A percentile compares a stretch with the other conserved stretches of the same genome.
Evolutionary conservation across 64 coral and sea anemone species (phyloP).

Genomic region (Orbicella faveolata): DNA sequence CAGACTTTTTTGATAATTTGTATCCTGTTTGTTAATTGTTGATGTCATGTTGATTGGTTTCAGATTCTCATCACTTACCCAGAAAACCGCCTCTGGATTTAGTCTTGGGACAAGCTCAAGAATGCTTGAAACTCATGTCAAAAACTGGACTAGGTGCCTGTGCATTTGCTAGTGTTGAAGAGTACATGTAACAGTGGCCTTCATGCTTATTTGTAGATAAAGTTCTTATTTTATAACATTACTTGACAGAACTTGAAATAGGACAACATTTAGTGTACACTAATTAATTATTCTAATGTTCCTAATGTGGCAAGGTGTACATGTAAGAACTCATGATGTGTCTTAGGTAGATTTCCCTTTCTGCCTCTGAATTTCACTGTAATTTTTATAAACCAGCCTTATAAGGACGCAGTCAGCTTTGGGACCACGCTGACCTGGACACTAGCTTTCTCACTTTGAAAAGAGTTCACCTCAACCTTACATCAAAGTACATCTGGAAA

Average conservation of each 20-base stretch:
- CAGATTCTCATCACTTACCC: slow-evolving; percentile 98
- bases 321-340: too few species aligned
- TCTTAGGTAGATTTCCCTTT: too few species aligned
- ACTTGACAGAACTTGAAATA: background rate
- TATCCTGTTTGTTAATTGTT: background rate
- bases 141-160: slow-evolving; percentile 92
- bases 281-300: background rate
- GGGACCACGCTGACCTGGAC: too few species aligned
- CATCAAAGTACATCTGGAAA: too few species aligned
- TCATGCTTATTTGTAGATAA: slow-evolving; percentile 2
- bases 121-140: slow-evolving; percentile 95
- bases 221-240: background rate
- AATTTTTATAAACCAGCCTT: too few species aligned
- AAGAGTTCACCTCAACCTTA: too few species aligned
- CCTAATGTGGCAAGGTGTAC: too few species aligned
- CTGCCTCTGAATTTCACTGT: too few species aligned
- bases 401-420: too few species aligned
- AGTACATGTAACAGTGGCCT: slow-evolving; percentile 40
- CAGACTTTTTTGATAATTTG: background rate
- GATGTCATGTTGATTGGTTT: slow-evolving; percentile 5
- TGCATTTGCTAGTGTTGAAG: slow-evolving; percentile 97
- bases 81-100: slow-evolving; percentile 94
- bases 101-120: slow-evolving; percentile 88
- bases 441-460: too few species aligned
- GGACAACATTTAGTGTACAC: background rate